These are phyloP conservation scores for Protonemura montana DNA, from an alignment of 2,888 invertebrate genomes.

Conservation along the genomic window DNA sequence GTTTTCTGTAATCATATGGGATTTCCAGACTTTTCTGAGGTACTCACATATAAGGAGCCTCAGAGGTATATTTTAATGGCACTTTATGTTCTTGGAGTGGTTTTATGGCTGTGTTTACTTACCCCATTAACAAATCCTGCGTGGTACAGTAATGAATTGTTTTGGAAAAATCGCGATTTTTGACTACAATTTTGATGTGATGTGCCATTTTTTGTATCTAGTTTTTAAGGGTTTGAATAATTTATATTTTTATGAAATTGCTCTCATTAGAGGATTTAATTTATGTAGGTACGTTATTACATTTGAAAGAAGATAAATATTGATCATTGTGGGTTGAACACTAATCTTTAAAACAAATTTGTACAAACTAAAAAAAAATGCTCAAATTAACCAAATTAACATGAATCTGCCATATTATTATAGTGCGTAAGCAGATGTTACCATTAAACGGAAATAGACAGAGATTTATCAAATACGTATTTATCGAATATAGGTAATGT, in stretches of 20 bases:
- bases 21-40: slow-evolving; percentile 84
- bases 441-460: too few species aligned
- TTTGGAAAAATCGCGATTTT: slow-evolving; percentile 53
- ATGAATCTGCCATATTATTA: neutral
- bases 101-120: slow-evolving; percentile 78
- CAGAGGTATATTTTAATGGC: slow-evolving; percentile 70
- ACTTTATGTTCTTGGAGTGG: slow-evolving; percentile 78
- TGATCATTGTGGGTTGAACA: neutral
- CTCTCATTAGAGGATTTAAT: neutral
- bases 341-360: neutral
- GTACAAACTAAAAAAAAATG: neutral
- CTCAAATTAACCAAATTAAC: neutral
- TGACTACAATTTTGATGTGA: neutral
- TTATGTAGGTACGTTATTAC: neutral
- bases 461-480: too few species aligned
- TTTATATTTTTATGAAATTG: neutral
- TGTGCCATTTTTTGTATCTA: neutral
- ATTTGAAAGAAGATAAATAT: neutral
- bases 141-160: slow-evolving; percentile 61
- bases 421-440: neutral
- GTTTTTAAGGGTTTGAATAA: neutral
- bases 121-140: slow-evolving; percentile 78
- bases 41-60: slow-evolving; percentile 66
- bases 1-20: slow-evolving; percentile 98
- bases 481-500: too few species aligned